Evolutionary conservation across 2,888 invertebrate genomes (phyloP), one percentile per base, ranked within the genome.

Genomic region (Drosophila leonis): DNA sequence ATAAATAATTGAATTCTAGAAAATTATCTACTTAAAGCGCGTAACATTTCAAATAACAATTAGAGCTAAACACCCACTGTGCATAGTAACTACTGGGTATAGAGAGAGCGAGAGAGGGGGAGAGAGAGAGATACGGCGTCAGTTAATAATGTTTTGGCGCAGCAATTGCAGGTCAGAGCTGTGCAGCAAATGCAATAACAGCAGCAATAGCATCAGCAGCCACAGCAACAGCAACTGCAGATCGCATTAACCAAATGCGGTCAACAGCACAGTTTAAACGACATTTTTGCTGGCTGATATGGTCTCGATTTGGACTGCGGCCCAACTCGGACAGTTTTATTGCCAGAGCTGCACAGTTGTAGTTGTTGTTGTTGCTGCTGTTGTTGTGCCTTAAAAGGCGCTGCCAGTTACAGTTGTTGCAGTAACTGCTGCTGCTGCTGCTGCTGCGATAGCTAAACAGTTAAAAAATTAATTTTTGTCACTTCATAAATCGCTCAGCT

Each of bases 391-490:
- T 76, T 82, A 82, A 85, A 88, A 83, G 90, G 90, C 67, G 70
- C 75, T 78, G 35, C 60, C 52, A 84, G 67, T 74, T 72, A 56
- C 67, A 75, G 67, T 75, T 74, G 65, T 42, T 63, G 62, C 42
- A 66, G 72, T 13, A 62, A 72, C 39, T 73, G 72, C 57, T 68
- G 67, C 46, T 20, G 49, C 60, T 69, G 51, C 20, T 60, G 64
- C 51, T 65, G 66, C 57, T 68, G 67, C 86, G 90, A 86, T 91
- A 90, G 77, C 75, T 88, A 86, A 91, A 90, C 89, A 90, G 91
- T 90, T 89, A 84, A 91, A 92, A 91, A 49, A 49, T 92, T 92
- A 92, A 92, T 92, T 92, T 91, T 92, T 92, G 92, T 90, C 92
- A 92, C 92, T 92, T 92, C 83, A 90, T 90, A 91, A 91, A 91